Conservation (phyloP, 1,140 invertebrate species). For the Scaptodrosophila lebanonensis region DNA sequence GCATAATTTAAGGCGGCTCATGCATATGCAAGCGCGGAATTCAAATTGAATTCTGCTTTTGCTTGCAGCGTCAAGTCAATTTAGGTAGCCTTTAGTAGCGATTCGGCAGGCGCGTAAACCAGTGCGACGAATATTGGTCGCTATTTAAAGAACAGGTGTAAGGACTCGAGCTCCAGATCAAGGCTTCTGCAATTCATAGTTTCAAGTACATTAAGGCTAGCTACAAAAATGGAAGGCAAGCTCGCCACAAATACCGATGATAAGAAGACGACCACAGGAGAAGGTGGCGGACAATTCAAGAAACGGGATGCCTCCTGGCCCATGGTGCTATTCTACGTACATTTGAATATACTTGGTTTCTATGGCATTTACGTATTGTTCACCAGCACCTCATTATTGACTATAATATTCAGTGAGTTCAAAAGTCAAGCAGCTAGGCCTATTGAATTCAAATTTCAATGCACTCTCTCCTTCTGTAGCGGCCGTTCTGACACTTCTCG, state of each 20-base stretch:
- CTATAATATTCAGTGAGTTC: constrained; percentile 82
- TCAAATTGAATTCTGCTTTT: not conserved
- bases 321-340: constrained; percentile 82
- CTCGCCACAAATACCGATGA: constrained; percentile 1
- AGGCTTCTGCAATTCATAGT: not conserved
- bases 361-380: constrained; percentile 81
- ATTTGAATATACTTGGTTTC: constrained; percentile 82
- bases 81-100: constrained; percentile 21
- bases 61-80: not conserved
- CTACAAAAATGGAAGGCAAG: constrained; percentile 4
- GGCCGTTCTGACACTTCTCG: constrained; percentile 79
- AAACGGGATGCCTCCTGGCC: constrained; percentile 82
- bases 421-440: constrained; percentile 7
- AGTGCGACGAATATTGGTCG: no score
- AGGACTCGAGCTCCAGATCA: not conserved
- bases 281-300: constrained; percentile 27
- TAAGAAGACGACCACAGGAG: not conserved
- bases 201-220: not conserved
- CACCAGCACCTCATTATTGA: constrained; percentile 80
- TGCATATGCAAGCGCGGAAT: constrained; percentile 18
- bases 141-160: no score
- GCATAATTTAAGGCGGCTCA: constrained; percentile 11
- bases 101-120: constrained; percentile 4
- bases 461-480: constrained; percentile 76
- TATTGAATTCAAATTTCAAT: constrained; percentile 5